A percentile compares a stretch with the other conserved stretches of the same genome.
These are phyloP conservation scores for Triplophysa yarkandensis DNA, from an alignment of 2,797 vertebrate species.

Conservation along the genomic window DNA sequence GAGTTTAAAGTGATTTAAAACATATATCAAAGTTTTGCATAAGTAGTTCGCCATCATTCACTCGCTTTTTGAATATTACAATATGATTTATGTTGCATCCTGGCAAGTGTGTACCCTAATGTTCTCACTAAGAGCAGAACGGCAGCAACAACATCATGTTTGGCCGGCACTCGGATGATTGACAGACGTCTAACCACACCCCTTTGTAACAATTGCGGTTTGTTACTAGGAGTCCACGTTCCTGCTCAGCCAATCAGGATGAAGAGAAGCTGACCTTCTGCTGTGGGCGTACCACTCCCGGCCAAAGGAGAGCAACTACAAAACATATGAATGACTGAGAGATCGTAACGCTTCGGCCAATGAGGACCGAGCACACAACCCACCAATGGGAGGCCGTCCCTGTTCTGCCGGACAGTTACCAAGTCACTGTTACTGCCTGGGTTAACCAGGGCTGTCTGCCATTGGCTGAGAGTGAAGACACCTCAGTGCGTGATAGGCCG, in stretches of 20 bases:
- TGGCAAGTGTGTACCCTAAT: no score
- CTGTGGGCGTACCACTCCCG: constrained; percentile 26
- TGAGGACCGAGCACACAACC: constrained; percentile 50
- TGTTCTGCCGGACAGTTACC: constrained; percentile 77
- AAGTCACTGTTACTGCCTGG: constrained; percentile 80
- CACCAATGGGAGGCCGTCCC: constrained; percentile 65
- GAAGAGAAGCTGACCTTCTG: constrained; percentile 37
- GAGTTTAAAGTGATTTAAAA: no score
- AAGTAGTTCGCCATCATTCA: no score
- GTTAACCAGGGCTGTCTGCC: constrained; percentile 72
- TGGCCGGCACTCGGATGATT: constrained; percentile 69
- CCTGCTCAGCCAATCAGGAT: constrained; percentile 73
- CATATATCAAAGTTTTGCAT: no score
- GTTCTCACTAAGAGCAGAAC: constrained; percentile 57
- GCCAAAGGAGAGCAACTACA: constrained; percentile 55
- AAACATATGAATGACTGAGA: constrained; percentile 83
- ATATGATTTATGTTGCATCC: no score
- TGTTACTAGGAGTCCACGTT: constrained; percentile 77
- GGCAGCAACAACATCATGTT: constrained; percentile 66
- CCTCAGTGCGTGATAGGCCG: constrained; percentile 75
- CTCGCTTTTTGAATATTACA: no score
- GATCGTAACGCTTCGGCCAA: constrained; percentile 58
- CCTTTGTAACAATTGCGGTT: constrained; percentile 65
- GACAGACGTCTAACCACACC: constrained; percentile 66
- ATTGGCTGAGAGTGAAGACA: constrained; percentile 81